Conservation (phyloP, 1,140 invertebrate genomes). For the Reticulitermes speratus region DNA sequence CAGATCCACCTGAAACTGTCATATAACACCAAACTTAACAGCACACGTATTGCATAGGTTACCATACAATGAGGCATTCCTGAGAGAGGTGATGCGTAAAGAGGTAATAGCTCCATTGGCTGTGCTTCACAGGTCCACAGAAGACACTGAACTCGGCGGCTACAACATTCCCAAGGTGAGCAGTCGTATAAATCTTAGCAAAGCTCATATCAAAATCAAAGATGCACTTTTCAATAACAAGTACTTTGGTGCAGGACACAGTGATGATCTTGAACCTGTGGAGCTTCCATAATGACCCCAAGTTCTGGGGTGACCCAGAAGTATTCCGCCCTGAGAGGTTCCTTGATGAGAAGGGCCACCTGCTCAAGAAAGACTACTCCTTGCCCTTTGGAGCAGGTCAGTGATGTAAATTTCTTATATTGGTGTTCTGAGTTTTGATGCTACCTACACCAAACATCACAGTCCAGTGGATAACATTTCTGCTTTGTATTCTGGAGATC, state of each 20-base stretch:
- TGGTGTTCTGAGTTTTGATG: too few species aligned
- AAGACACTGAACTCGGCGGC: conserved; percentile 38
- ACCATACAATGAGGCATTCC: conserved; percentile 60
- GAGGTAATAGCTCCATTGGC: conserved; percentile 59
- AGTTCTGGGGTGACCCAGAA: conserved; percentile 58
- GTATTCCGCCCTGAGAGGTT: conserved; percentile 60
- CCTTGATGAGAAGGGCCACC: conserved; percentile 51
- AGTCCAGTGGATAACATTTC: too few species aligned
- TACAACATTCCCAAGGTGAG: conserved; percentile 40
- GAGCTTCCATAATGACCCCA: conserved; percentile 45
- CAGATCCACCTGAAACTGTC: too few species aligned
- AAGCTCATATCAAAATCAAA: neutral
- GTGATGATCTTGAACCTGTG: conserved; percentile 48
- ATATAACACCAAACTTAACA: too few species aligned
- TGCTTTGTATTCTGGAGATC: too few species aligned
- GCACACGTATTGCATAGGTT: conserved; percentile 46
- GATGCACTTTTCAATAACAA: neutral
- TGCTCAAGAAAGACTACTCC: conserved; percentile 50
- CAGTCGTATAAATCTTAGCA: neutral
- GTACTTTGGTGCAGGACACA: conserved; percentile 39
- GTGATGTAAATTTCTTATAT: neutral
- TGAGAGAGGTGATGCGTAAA: conserved; percentile 61
- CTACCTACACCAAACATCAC: too few species aligned
- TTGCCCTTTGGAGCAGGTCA: conserved; percentile 56
- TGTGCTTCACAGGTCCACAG: conserved; percentile 42